Evolutionary conservation across 2,888 invertebrate species (phyloP).

Genomic region (Rhagonycha lutea): DNA sequence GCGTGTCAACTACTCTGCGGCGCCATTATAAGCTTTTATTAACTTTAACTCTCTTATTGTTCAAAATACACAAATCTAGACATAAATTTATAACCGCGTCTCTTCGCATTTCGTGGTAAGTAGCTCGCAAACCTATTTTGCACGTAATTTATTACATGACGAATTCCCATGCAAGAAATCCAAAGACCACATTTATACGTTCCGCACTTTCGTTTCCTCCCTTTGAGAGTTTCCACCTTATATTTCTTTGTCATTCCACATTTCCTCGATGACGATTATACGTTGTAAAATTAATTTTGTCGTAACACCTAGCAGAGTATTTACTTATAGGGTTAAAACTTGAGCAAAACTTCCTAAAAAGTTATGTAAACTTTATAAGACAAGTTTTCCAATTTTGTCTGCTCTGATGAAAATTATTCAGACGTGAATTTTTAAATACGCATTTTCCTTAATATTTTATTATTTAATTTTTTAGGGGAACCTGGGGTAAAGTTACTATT

Average conservation of each 20-base stretch:
- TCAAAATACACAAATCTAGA: background rate
- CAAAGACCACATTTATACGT: background rate
- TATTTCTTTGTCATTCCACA: background rate
- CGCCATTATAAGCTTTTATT: background rate
- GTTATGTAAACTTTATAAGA: constrained; percentile 10
- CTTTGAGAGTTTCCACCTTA: background rate
- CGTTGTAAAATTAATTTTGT: constrained; percentile 10
- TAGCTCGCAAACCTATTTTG: background rate
- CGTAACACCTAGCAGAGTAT: constrained; percentile 1
- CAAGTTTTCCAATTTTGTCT: background rate
- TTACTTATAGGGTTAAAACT: background rate
- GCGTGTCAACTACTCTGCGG: background rate
- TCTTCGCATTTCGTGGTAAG: background rate
- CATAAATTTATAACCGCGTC: background rate
- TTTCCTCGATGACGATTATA: background rate
- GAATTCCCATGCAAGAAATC: background rate
- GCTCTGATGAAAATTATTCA: background rate
- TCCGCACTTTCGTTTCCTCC: background rate
- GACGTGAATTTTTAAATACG: background rate
- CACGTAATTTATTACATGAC: background rate
- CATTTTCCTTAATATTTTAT: background rate
- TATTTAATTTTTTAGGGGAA: background rate
- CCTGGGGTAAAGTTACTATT: background rate
- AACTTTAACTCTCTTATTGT: background rate
- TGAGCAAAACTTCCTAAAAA: constrained; percentile 1